phyloP scores from a whole-genome alignment of 2,113 vertebrate species.

The Phasianus colchicus region DNA sequence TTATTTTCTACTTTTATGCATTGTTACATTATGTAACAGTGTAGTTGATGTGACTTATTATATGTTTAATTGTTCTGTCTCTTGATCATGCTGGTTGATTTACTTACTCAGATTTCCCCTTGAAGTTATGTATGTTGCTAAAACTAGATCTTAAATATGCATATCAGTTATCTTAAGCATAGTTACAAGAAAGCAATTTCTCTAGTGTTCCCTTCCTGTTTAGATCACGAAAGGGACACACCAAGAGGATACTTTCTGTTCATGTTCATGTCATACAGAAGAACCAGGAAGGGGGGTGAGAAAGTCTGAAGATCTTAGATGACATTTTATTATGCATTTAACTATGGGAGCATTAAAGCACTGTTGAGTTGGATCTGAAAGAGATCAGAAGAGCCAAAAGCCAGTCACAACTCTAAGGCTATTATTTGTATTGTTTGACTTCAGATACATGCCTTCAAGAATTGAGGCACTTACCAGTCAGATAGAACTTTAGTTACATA shows the following conservation, averaged over 20 bases:
- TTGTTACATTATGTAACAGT: not conserved
- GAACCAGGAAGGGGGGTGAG: rapidly evolving
- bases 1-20: not conserved
- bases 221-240: not conserved
- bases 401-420: not conserved
- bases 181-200: not conserved
- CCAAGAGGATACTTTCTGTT: not conserved
- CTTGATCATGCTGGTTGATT: not conserved
- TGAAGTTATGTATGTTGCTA: not conserved
- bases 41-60: not conserved
- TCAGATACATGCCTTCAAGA: not conserved
- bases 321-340: not conserved
- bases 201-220: not conserved
- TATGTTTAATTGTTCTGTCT: not conserved
- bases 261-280: not conserved
- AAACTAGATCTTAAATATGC: not conserved
- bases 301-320: not conserved
- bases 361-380: not conserved
- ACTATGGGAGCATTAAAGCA: not conserved
- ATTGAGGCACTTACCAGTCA: not conserved
- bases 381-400: not conserved
- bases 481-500: not conserved
- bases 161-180: not conserved
- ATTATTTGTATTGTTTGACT: not conserved
- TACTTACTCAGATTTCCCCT: not conserved